Percentiles rank a stretch among this genome's conserved stretches.
These are phyloP conservation scores for Ceratina japonica DNA, from an alignment of 1,140 invertebrate species.

Conservation along the genomic window DNA sequence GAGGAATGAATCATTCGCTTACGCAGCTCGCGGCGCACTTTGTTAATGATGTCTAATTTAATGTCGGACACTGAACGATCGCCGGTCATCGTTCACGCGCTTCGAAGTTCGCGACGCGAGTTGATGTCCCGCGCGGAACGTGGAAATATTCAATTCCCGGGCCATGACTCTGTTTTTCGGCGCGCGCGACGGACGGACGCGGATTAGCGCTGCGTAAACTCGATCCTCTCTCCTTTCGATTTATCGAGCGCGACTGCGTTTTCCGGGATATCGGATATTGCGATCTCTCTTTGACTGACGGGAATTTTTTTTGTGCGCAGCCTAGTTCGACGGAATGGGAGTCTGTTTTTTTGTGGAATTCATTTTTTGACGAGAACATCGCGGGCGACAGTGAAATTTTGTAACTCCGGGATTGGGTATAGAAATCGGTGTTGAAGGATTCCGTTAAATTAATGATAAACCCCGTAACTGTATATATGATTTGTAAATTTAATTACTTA, in stretches of 20 bases:
- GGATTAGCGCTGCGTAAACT: slow-evolving; percentile 1
- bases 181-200: not conserved
- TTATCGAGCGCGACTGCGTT: not conserved
- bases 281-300: not conserved
- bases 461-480: too few relatives aligned
- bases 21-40: slow-evolving; percentile 13
- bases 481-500: too few relatives aligned
- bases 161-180: slow-evolving; percentile 1
- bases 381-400: too few relatives aligned
- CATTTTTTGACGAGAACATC: too few relatives aligned
- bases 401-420: too few relatives aligned
- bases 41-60: slow-evolving; percentile 54
- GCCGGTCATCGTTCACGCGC: slow-evolving; percentile 39
- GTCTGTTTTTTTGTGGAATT: too few relatives aligned
- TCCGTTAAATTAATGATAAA: too few relatives aligned
- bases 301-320: not conserved
- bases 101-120: slow-evolving; percentile 23
- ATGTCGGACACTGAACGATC: slow-evolving; percentile 60
- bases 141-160: slow-evolving; percentile 51
- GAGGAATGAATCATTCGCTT: slow-evolving; percentile 36
- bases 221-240: not conserved
- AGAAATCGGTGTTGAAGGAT: too few relatives aligned
- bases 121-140: not conserved
- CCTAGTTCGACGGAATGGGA: too few relatives aligned
- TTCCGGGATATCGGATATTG: not conserved